These are phyloP conservation scores for Sorex araneus DNA, from an alignment of 2,113 vertebrate species.

Conservation along the genomic window DNA sequence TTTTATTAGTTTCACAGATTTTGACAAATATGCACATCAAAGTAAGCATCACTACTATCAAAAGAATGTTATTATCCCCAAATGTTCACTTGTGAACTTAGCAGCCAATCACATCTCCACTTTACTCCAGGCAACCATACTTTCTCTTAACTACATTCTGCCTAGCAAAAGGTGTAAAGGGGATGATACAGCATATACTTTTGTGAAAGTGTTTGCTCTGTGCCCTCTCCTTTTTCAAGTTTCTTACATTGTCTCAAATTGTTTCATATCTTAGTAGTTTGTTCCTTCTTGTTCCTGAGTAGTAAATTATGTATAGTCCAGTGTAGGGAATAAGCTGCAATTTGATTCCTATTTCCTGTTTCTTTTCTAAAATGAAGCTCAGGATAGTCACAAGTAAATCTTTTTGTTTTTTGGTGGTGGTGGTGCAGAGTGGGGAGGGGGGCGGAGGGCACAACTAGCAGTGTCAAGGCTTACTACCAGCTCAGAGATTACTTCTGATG, in stretches of 20 bases:
- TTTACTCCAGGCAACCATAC: not conserved
- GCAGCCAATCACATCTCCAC: not conserved
- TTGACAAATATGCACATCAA: not conserved
- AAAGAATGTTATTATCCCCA: not conserved
- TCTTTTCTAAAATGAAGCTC: not conserved
- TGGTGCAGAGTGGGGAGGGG: no score
- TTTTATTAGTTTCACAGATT: not conserved
- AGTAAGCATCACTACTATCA: not conserved
- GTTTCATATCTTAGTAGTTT: not conserved
- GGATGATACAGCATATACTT: not conserved
- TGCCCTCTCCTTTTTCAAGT: not conserved
- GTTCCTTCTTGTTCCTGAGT: not conserved
- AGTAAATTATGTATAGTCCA: not conserved
- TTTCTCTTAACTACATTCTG: slow-evolving; percentile 22
- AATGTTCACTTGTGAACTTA: not conserved
- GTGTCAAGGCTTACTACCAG: no score
- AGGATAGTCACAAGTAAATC: not conserved
- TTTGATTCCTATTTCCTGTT: not conserved
- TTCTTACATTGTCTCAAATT: not conserved
- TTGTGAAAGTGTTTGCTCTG: not conserved
- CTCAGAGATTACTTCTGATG: no score
- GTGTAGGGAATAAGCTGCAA: not conserved
- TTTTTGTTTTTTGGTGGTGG: no score
- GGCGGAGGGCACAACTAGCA: no score
- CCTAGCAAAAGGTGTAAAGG: not conserved